These are phyloP conservation scores for Dryocosmus kuriphilus DNA, from an alignment of 2,888 invertebrate species.

Conservation along the genomic window DNA sequence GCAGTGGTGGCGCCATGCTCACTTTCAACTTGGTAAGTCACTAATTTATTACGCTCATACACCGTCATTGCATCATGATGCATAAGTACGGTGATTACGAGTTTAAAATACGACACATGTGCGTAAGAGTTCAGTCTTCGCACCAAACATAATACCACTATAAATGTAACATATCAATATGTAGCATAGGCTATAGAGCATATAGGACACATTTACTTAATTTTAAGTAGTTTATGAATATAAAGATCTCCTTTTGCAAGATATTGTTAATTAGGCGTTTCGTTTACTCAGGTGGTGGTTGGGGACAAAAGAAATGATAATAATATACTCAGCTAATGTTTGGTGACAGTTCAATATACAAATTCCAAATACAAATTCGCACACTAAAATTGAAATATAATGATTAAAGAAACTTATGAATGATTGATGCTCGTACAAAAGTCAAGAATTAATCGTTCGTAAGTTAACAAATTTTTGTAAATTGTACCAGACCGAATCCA, in stretches of 20 bases:
- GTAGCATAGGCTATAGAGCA: background rate
- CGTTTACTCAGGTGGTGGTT: slow-evolving; percentile 35
- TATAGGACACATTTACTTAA: slow-evolving; percentile 4
- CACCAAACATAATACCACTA: background rate
- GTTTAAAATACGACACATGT: slow-evolving; percentile 30
- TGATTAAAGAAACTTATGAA: too few species aligned
- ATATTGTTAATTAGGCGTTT: slow-evolving; percentile 30
- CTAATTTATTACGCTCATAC: slow-evolving; percentile 37
- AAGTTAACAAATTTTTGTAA: too few species aligned
- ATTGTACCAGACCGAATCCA: too few species aligned
- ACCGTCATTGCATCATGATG: slow-evolving; percentile 29
- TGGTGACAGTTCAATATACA: too few species aligned
- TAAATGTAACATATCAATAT: background rate
- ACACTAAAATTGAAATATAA: too few species aligned
- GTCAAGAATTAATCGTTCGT: too few species aligned
- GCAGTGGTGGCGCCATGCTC: slow-evolving; percentile 29
- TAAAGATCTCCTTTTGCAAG: slow-evolving; percentile 4
- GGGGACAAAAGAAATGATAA: too few species aligned
- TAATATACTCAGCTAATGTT: too few species aligned
- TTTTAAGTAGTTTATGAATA: background rate
- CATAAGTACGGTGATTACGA: slow-evolving; percentile 18
- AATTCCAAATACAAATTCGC: too few species aligned
- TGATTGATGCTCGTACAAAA: too few species aligned
- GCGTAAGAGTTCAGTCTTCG: slow-evolving; percentile 2
- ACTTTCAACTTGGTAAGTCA: slow-evolving; percentile 28